These are phyloP conservation scores for Pleuronectes platessa DNA, from an alignment of 2,113 vertebrate genomes.

Conservation along the genomic window DNA sequence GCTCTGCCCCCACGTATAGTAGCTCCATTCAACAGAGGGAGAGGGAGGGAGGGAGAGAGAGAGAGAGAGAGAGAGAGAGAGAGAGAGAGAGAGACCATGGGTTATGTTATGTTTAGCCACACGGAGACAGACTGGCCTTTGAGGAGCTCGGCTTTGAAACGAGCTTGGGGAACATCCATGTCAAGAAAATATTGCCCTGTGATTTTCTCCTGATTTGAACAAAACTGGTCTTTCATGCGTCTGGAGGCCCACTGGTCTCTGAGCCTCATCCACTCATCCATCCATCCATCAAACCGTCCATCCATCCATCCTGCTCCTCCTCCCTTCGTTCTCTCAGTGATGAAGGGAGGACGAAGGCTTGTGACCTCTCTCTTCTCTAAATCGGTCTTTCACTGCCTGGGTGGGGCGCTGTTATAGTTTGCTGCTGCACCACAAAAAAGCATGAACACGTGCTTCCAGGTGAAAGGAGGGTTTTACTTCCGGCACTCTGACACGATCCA, in stretches of 20 bases:
- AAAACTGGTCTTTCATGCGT: constrained; percentile 73
- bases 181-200: constrained; percentile 75
- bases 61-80: constrained; percentile 10
- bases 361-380: constrained; percentile 49
- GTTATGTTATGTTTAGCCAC: constrained; percentile 71
- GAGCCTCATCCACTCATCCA: constrained; percentile 11
- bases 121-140: constrained; percentile 77
- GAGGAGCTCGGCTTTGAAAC: constrained; percentile 74
- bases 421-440: constrained; percentile 22
- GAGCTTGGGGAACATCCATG: constrained; percentile 75
- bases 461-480: constrained; percentile 2
- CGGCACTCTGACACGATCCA: constrained; percentile 13
- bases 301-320: background rate
- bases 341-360: constrained; percentile 36
- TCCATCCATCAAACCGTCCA: background rate
- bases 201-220: constrained; percentile 66
- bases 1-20: constrained; percentile 57
- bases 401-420: constrained; percentile 51
- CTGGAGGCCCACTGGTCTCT: constrained; percentile 13
- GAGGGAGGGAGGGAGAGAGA: constrained; percentile 10
- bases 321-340: constrained; percentile 39
- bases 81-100: constrained; percentile 4
- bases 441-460: background rate
- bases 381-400: constrained; percentile 54
- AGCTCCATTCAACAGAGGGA: constrained; percentile 67